Conservation (phyloP, 2,888 invertebrate genomes). For the Trachelus tabidus region DNA sequence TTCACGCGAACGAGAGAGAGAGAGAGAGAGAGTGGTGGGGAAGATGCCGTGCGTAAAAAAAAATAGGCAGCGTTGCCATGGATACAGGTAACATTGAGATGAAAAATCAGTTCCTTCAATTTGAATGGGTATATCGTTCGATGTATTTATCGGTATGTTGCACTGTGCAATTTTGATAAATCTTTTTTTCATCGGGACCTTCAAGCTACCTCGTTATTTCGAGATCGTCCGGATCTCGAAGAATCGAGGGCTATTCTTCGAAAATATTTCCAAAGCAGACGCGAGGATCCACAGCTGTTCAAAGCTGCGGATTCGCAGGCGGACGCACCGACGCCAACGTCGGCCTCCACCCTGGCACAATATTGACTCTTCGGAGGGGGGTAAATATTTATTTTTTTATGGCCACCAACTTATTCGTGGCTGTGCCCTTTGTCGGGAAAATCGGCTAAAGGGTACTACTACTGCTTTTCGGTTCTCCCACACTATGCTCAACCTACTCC, state of each 20-base stretch:
- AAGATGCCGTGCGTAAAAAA: background rate
- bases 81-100: background rate
- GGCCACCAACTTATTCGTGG: background rate
- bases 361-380: background rate
- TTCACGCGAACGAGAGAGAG: background rate
- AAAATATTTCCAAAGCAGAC: background rate
- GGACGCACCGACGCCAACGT: background rate
- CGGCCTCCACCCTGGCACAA: background rate
- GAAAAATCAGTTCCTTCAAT: background rate
- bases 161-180: background rate
- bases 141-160: background rate
- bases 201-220: too few species aligned
- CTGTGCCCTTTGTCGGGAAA: background rate
- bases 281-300: background rate
- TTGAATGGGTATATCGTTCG: background rate
- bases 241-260: background rate
- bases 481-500: background rate
- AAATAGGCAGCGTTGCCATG: background rate
- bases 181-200: too few species aligned
- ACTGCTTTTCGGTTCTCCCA: background rate
- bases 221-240: background rate
- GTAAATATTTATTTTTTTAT: background rate
- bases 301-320: background rate
- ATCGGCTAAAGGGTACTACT: background rate
- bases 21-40: background rate